Conservation (phyloP, 2,113 vertebrate species). For the Illadopsis cleaveri region DNA sequence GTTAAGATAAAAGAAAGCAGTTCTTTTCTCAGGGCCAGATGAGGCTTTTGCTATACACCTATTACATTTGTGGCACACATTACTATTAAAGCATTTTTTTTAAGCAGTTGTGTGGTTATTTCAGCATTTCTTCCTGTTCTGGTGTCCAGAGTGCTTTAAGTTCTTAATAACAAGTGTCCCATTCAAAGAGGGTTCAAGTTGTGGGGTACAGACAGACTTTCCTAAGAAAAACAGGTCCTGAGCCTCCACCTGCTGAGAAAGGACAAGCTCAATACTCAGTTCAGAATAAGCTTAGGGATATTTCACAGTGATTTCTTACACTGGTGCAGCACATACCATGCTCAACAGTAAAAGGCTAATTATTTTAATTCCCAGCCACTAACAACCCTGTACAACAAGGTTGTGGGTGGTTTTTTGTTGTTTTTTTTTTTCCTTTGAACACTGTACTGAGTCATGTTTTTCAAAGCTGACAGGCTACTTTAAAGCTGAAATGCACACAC, state of each 20-base stretch:
- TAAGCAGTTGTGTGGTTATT: not conserved
- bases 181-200: not conserved
- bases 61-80: not conserved
- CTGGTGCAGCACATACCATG: not conserved
- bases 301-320: not conserved
- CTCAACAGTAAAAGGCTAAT: not conserved
- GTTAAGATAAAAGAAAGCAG: not conserved
- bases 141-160: not conserved
- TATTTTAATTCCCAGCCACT: not conserved
- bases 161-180: not conserved
- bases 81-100: not conserved
- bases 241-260: not conserved
- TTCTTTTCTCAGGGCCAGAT: not conserved
- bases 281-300: not conserved
- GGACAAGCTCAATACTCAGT: no score
- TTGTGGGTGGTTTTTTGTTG: accelerated
- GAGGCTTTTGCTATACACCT: not conserved
- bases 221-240: not conserved
- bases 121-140: not conserved
- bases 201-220: not conserved
- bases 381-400: not conserved
- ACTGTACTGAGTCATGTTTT: not conserved
- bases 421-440: not conserved
- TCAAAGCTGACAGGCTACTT: not conserved
- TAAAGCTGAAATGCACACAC: not conserved